phyloP scores from a whole-genome alignment of 2,888 invertebrate genomes.

The Germaria angustata region DNA sequence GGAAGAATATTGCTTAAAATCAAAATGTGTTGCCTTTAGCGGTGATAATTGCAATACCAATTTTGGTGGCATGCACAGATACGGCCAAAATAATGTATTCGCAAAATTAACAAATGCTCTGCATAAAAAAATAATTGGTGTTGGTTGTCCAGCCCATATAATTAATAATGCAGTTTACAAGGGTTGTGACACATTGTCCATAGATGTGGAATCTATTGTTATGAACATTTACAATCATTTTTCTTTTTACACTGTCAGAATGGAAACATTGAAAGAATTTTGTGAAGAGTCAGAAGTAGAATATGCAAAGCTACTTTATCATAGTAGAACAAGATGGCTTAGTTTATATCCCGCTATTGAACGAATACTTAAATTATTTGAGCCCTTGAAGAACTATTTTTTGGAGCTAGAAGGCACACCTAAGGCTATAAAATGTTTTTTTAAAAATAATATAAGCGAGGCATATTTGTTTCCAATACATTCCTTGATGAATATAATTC shows the following conservation, averaged over 20 bases:
- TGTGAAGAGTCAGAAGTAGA: conserved; percentile 1
- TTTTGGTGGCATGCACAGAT: too few relatives aligned
- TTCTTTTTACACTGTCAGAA: conserved; percentile 34
- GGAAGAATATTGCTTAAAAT: too few relatives aligned
- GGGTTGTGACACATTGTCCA: conserved; percentile 6
- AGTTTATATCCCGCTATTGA: conserved; percentile 26
- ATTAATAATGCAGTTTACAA: conserved; percentile 27
- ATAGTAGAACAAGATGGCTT: not conserved
- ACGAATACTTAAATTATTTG: conserved; percentile 34
- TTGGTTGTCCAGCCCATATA: conserved; percentile 21
- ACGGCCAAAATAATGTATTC: not conserved
- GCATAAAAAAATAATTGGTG: not conserved
- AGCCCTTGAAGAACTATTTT: conserved; percentile 38
- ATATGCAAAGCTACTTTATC: conserved; percentile 1
- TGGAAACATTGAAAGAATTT: conserved; percentile 2
- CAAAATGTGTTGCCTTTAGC: too few relatives aligned
- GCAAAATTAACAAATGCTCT: not conserved
- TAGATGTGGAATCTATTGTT: too few relatives aligned
- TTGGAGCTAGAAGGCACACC: conserved; percentile 27
- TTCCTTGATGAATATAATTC: conserved; percentile 16
- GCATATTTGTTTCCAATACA: conserved; percentile 16
- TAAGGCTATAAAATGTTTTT: conserved; percentile 3
- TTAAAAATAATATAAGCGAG: conserved; percentile 15
- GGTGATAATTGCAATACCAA: too few relatives aligned
- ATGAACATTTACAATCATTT: conserved; percentile 39